A percentile compares a stretch with the other conserved stretches of the same genome.
Evolutionary conservation across 2,113 vertebrate genomes (phyloP).

Genomic region (Passer domesticus): DNA sequence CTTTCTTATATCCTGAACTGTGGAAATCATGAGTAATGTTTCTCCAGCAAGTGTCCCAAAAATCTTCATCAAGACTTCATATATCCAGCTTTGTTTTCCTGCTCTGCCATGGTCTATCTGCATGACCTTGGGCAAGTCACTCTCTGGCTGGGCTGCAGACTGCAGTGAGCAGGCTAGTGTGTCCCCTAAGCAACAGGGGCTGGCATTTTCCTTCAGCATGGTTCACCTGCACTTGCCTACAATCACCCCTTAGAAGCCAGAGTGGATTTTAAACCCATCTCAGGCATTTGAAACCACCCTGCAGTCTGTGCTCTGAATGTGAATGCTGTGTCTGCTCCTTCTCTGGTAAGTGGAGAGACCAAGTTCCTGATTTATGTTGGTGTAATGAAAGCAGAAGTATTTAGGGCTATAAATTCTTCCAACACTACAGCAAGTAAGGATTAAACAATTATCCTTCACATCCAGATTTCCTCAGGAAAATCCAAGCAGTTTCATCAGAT

Average conservation of each 20-base stretch:
- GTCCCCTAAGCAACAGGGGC: not conserved
- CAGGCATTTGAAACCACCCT: not conserved
- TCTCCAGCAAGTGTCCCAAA: not conserved
- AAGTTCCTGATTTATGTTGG: not conserved
- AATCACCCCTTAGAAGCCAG: not conserved
- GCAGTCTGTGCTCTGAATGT: not conserved
- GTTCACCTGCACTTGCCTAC: not conserved
- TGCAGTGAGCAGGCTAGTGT: not conserved
- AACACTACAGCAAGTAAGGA: not conserved
- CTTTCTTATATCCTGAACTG: not conserved
- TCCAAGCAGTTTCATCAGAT: not conserved
- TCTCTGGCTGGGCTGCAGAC: conserved; percentile 43
- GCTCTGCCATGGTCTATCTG: not conserved
- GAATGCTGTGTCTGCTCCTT: not conserved
- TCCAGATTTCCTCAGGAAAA: not conserved
- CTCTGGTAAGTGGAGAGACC: not conserved
- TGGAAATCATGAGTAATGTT: not conserved
- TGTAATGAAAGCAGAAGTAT: not conserved
- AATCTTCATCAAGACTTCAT: not conserved
- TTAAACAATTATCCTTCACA: not conserved
- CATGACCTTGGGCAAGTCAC: conserved; percentile 52
- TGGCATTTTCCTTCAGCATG: not conserved
- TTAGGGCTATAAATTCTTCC: not conserved
- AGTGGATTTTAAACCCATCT: not conserved
- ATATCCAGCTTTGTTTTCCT: not conserved